These are phyloP conservation scores for Antennarius maculatus DNA, from an alignment of 2,797 vertebrate species.

Conservation along the genomic window DNA sequence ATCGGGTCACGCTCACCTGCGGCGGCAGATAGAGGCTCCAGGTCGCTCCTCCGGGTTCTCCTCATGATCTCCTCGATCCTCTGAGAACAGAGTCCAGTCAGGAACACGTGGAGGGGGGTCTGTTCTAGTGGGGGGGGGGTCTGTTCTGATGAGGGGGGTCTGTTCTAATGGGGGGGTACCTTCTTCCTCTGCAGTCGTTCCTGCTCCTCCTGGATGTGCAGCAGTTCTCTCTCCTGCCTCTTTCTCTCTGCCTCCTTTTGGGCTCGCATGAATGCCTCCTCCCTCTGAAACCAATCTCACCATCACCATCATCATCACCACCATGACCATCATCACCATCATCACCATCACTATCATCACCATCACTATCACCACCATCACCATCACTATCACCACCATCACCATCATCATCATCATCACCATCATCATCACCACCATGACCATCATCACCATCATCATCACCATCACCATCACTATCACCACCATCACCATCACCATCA, in stretches of 20 bases:
- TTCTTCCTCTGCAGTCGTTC: constrained; percentile 84
- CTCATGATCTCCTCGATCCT: constrained; percentile 99
- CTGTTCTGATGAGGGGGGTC: not conserved
- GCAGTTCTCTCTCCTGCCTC: constrained; percentile 78
- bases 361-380: not conserved
- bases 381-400: not conserved
- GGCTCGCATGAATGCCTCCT: constrained; percentile 81
- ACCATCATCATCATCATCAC: not conserved
- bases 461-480: not conserved
- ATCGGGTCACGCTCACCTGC: constrained; percentile 47
- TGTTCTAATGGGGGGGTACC: constrained; percentile 55
- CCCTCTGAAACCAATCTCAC: constrained; percentile 71
- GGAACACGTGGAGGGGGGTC: too few relatives aligned
- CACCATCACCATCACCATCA: constrained; percentile 2
- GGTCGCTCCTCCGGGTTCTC: constrained; percentile 92
- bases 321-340: too few relatives aligned
- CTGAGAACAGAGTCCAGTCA: constrained; percentile 69
- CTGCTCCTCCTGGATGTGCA: constrained; percentile 84
- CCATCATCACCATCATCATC: not conserved
- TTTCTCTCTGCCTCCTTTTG: constrained; percentile 80
- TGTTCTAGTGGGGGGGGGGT: too few relatives aligned
- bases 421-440: not conserved
- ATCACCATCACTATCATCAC: not conserved
- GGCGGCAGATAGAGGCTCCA: constrained; percentile 78
- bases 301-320: not conserved